Evolutionary conservation across 1,140 invertebrate genomes (phyloP).

Genomic region (Goniozus legneri): DNA sequence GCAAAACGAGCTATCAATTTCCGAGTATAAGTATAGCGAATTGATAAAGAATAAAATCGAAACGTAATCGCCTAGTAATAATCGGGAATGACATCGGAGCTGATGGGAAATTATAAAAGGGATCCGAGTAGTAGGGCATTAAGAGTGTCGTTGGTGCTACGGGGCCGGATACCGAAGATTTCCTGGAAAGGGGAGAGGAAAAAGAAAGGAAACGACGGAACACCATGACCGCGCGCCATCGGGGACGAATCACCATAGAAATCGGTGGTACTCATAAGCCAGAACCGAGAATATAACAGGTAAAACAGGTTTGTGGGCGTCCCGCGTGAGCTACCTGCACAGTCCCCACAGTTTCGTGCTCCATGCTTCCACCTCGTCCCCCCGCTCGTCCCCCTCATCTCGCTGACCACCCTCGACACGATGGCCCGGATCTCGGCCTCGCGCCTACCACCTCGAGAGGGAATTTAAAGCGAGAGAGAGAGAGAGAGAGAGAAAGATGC

Average conservation of each 20-base stretch:
- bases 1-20: no score
- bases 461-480: no score
- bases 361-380: slow-evolving; percentile 15
- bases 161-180: background rate
- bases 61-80: no score
- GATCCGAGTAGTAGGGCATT: no score
- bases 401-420: no score
- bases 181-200: slow-evolving; percentile 2
- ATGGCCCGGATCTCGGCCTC: no score
- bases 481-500: slow-evolving; percentile 9
- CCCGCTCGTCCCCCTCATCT: slow-evolving; percentile 19
- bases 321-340: slow-evolving; percentile 44
- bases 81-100: no score
- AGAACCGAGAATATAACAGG: slow-evolving; percentile 41
- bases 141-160: background rate
- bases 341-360: slow-evolving; percentile 26
- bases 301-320: slow-evolving; percentile 53
- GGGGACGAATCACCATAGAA: slow-evolving; percentile 9
- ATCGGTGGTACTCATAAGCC: slow-evolving; percentile 17
- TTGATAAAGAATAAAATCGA: no score
- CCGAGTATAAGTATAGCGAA: no score
- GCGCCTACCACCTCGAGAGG: slow-evolving; percentile 19
- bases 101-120: background rate
- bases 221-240: slow-evolving; percentile 7
- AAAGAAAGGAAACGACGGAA: slow-evolving; percentile 9